Base-by-base conservation (phyloP, 2,888 invertebrate genomes). In the Drosophila dives region DNA sequence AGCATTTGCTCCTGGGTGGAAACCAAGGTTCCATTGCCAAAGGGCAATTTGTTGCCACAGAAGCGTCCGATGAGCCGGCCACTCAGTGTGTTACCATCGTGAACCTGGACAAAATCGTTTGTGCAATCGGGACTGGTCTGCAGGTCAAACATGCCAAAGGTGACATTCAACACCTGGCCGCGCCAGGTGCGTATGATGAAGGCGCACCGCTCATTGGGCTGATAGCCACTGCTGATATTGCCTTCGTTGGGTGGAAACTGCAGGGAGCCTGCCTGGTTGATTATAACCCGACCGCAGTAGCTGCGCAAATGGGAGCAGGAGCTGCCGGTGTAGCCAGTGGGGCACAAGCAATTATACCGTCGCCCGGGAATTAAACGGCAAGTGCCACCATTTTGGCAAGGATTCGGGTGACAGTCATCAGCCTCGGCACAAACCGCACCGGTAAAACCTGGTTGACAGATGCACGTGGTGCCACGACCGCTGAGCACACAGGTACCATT, bases 351-450 rank as follows among this genome's bases (percentile, higher is more conserved):
- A 45, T 93, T 92, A 75, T 92, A 94, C 5, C 61, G 62, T 1
- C 80, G 70, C 4, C 53, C 45, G 0, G 70, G 72, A 7, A 78
- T 38, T 0, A 83, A 78, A 1, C 71, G 73, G 90, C 98, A 99
- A 6, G 94, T 95, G 3, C 97, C 98, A 3, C 96, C 96, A 92
- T 98, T 97, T 75, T 94, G 94, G 91, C 98, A 99, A 0, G 98
- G 98, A 91, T 95, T 95, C 3, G 94, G 94, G 12, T 92, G 91
- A 90, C 98, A 99, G 1, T 94, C 94, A 90, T 96, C 94, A 0
- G 93, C 90, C 7, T 93, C 81, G 8, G 92, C 90, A 63, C 98
- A 98, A 59, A 94, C 94, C 11, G 93, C 91, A 10, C 96, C 96
- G 87, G 77, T 78, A 29, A 80, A 92, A 1, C 92, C 92, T 0